Evolutionary conservation across 2,797 vertebrate genomes (phyloP), one percentile per base, ranked within the genome.

Genomic region (Sebastes nivosus): DNA sequence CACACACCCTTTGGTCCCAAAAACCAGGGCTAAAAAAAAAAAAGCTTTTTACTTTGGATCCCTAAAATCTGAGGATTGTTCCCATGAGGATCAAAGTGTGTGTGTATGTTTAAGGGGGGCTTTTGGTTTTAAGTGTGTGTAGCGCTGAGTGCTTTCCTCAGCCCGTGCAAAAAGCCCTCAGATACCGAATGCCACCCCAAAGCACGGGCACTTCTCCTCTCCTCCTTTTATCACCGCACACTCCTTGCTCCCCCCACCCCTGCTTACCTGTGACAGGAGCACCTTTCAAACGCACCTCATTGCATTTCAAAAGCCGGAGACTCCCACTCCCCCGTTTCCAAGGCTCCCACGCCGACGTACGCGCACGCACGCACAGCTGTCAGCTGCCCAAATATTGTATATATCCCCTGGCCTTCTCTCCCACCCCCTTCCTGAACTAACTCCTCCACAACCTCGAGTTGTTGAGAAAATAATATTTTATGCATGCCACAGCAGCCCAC

Each of bases 281-380:
- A 88, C 95, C 94, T 96, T 96, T 94, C 95, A 94, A 95, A 92
- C 88, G 86, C 90, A 95, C 88, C 94, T 96, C 95, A 94, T 88
- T 96, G 95, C 96, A 96, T 96, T 96, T 95, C 95, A 96, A 95
- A 96, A 94, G 86, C 87, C 91, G 86, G 90, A 86, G 91, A 96
- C 93, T 94, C 84, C 87, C 81, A 91, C 93, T 95, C 87, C 88
- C 22, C 87, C 80, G 72, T 85, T 88, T 91, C 86, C 82, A 94
- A 80, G 84, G 92, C 93, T 95, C 95, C 94, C 89, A 90, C 95
- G 89, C 93, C 85, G 79, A 86, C 79, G 52, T 84, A 86, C 92
- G 69, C 34, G 82, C 81, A 95, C 71, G 72, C 93, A 54, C 50
- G 20, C 50, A 54, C 50, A 95, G 93, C 93, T 96, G 95, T 92